Percentiles rank a stretch among this genome's conserved stretches.
phyloP scores from a whole-genome alignment of 2,113 vertebrate species.

The Rana temporaria region DNA sequence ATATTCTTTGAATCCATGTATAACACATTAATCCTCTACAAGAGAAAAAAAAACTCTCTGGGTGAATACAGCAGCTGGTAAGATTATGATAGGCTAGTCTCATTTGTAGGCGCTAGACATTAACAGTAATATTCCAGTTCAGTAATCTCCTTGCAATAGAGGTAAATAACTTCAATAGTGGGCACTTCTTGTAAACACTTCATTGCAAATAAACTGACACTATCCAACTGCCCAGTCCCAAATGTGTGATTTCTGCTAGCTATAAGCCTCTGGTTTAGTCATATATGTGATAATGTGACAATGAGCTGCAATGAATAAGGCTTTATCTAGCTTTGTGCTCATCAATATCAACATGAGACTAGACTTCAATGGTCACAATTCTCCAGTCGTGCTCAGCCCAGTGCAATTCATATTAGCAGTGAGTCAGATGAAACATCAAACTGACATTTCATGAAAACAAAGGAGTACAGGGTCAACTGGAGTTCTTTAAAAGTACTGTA shows the following conservation, averaged over 20 bases:
- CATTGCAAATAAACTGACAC: neutral
- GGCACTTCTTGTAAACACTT: neutral
- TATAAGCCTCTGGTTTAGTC: conserved; percentile 8
- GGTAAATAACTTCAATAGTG: neutral
- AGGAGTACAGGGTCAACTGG: neutral
- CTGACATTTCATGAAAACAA: neutral
- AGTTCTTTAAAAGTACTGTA: neutral
- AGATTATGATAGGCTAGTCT: neutral
- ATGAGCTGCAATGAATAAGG: neutral
- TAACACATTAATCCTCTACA: too few relatives aligned
- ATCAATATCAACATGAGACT: neutral
- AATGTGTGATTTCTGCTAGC: conserved; percentile 12
- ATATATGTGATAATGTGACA: conserved; percentile 7
- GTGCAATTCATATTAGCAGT: neutral
- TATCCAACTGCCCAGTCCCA: neutral
- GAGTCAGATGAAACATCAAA: neutral
- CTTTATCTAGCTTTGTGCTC: neutral
- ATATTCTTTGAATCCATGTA: too few relatives aligned
- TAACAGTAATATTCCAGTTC: neutral
- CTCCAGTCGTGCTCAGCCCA: neutral
- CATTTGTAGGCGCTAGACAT: neutral
- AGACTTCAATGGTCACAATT: neutral
- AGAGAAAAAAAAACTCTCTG: too few relatives aligned
- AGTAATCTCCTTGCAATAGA: neutral
- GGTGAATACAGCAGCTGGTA: neutral